A percentile compares a stretch with the other conserved stretches of the same genome.
These are phyloP conservation scores for Balanococcus diminutus DNA, from an alignment of 2,888 invertebrate species.

Conservation along the genomic window DNA sequence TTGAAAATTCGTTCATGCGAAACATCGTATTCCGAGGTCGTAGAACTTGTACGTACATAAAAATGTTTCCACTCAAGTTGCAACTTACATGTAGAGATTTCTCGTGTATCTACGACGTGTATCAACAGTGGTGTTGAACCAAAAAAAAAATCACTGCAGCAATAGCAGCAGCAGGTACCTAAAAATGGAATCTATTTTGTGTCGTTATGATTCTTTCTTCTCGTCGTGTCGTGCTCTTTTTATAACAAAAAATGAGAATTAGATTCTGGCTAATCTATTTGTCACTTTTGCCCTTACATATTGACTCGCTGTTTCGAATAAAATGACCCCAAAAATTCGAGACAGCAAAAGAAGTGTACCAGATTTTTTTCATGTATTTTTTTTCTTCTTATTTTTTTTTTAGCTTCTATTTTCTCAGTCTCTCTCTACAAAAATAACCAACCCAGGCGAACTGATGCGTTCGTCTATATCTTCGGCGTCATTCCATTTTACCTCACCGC, in stretches of 20 bases:
- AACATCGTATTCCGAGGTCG: background rate
- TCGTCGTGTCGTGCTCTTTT: background rate
- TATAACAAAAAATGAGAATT: background rate
- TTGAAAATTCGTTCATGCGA: background rate
- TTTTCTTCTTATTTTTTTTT: no score
- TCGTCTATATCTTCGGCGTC: background rate
- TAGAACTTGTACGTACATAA: background rate
- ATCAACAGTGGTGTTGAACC: no score
- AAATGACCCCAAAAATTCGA: background rate
- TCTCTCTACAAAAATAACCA: background rate
- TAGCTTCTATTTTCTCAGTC: background rate
- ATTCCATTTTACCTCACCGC: conserved; percentile 10
- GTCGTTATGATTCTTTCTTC: no score
- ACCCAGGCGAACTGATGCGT: background rate
- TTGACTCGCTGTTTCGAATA: background rate
- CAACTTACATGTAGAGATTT: no score
- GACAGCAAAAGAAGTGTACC: background rate
- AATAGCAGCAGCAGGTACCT: no score
- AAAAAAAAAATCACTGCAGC: background rate
- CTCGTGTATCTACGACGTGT: no score
- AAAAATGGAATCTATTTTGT: background rate
- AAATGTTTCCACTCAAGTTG: background rate
- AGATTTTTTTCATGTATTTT: no score
- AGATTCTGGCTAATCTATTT: background rate
- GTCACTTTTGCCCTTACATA: background rate